Evolutionary conservation across 2,113 vertebrate genomes (phyloP), one percentile per base, ranked within the genome.

Genomic region (Halcyon malimbica): DNA sequence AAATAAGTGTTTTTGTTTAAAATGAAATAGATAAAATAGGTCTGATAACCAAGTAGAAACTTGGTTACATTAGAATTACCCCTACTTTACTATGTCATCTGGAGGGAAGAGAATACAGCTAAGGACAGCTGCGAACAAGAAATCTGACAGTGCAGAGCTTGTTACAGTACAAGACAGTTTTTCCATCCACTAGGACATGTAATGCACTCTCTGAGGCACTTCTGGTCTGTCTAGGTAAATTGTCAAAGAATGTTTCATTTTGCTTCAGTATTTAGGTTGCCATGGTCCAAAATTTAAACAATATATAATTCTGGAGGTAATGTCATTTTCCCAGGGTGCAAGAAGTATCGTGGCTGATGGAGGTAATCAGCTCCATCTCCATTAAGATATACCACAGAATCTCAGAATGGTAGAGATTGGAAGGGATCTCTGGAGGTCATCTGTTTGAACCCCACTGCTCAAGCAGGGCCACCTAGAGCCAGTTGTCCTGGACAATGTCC

Each of bases 141-240:
- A 93, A 82, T 62, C 12, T 64, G 33, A 26, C 10, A 51, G 11
- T 53, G 6, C 6, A 91, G 57, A 74, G 2, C 29, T 59, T 82
- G 16, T 8, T 87, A 18, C 9, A 46, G 59, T 42, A 56, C 5
- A 51, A 65, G 23, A 9, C 9, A 62, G 1, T 2, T 35, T 76
- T 87, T 64, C 4, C 9, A 3, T 73, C 24, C 19, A 28, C 7
- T 39, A 37, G 20, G 25, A 88, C 90, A 71, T 62, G 37, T n/a
- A 70, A 0, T 13, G 2, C 0, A 0, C n/a, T 63, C 31, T 75
- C 65, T 79, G 62, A 83, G 9, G 5, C 2, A 42, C 3, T 80
- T 86, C 29, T 80, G 44, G 5, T 81, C 54, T 91, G 18, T 1
- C 6, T 86, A 67, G 21, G 28, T 50, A 79, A 85, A 79, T 15